These are phyloP conservation scores for Garra rufa DNA, from an alignment of 2,113 vertebrate species.

Conservation along the genomic window DNA sequence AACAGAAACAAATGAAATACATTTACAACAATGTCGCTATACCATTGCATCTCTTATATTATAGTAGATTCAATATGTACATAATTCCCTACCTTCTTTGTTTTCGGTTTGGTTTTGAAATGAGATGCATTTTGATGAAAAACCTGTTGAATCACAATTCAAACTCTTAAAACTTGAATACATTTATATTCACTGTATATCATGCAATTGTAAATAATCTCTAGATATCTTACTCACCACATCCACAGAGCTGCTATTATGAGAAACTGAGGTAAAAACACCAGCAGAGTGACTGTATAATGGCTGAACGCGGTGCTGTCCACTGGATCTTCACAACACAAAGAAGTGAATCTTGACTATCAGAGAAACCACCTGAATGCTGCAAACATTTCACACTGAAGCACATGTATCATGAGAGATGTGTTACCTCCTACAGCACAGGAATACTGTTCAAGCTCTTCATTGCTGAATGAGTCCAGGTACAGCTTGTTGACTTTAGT, in stretches of 20 bases:
- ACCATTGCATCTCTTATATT: too few relatives aligned
- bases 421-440: slow-evolving; percentile 22
- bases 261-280: slow-evolving; percentile 10
- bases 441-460: slow-evolving; percentile 5
- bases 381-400: background rate
- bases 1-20: too few relatives aligned
- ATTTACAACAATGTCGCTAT: too few relatives aligned
- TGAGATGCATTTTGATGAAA: too few relatives aligned
- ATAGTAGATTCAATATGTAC: background rate
- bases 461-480: background rate
- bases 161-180: too few relatives aligned
- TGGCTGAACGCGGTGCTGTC: background rate
- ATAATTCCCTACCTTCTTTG: background rate
- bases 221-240: background rate
- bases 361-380: background rate
- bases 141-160: too few relatives aligned
- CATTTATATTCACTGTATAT: background rate
- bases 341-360: background rate
- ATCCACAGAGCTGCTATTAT: background rate
- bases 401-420: too few relatives aligned
- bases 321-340: background rate
- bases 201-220: background rate
- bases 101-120: too few relatives aligned
- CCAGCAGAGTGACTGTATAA: slow-evolving; percentile 6
- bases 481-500: slow-evolving; percentile 38